Base-by-base conservation (phyloP, 2,888 invertebrate species). In the Coenonympha arcania region DNA sequence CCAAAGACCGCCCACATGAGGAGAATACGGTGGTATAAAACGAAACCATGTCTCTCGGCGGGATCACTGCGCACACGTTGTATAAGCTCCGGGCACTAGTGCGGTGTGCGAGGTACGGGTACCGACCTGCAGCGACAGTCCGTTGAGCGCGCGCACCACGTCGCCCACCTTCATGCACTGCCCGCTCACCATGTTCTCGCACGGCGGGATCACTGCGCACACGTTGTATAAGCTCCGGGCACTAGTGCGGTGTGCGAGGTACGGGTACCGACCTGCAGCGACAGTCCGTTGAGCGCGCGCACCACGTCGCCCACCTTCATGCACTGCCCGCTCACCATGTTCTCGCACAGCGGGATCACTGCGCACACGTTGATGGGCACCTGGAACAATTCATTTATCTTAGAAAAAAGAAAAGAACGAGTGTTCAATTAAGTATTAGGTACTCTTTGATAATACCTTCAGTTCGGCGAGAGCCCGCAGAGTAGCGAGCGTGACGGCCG, bases 301-400 rank as follows among this genome's bases (percentile, higher is more conserved):
- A 94, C 91, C 13, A 94, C 91, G 73, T 95, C 95, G 0, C 94
- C 94, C 0, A 94, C 93, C 61, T 92, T 91, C 82, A 91, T 92
- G 4, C 95, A 93, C 60, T 88, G 90, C 2, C 93, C 93, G 63
- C 92, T 91, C 6, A 93, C 89, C 89, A 95, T 90, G 78, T 95
- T 94, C 79, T 95, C 95, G 68, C 91, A 91, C 26, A 95, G 80
- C 0, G 94, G 94, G 33, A 93, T 90, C 53, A 93, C 88, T 1
- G 89, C 92, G 64, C 82, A 55, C 50, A 82, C 68, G 60, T 81
- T 81, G 2, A 84, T 54, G 0, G 75, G 71, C 8, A 72, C 60
- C 84, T 83, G 64, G 1, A 18, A n/a, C n/a, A n/a, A n/a, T n/a
- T n/a, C n/a, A n/a, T n/a, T n/a, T n/a, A n/a, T n/a, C n/a, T n/a